Conservation (phyloP, 1,140 invertebrate genomes). For the Physella acuta region DNA sequence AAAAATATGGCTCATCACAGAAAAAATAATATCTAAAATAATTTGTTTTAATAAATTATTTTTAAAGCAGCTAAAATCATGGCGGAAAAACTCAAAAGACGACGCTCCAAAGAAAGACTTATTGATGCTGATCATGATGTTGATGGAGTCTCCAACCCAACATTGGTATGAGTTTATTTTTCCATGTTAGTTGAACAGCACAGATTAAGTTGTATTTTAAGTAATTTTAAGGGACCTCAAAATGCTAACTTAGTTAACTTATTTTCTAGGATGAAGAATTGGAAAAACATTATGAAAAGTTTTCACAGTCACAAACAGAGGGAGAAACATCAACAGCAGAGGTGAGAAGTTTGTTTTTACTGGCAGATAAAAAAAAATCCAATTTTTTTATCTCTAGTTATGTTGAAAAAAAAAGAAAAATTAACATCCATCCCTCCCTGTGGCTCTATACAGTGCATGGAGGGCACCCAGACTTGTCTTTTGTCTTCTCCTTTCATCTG, state of each 20-base stretch:
- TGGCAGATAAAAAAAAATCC: no score
- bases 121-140: conserved; percentile 24
- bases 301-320: conserved; percentile 30
- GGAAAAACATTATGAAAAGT: conserved; percentile 26
- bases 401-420: no score
- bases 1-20: no score
- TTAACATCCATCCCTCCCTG: no score
- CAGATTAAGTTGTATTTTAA: not conserved
- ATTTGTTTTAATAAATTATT: no score
- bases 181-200: not conserved
- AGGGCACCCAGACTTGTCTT: no score
- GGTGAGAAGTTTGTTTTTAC: conserved; percentile 8
- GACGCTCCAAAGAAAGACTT: conserved; percentile 20
- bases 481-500: no score
- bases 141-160: conserved; percentile 30
- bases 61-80: not conserved
- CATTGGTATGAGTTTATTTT: conserved; percentile 15
- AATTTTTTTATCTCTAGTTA: no score
- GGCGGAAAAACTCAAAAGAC: conserved; percentile 17
- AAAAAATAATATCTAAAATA: no score
- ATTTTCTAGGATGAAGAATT: conserved; percentile 27
- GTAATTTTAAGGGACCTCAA: not conserved
- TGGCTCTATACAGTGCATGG: no score
- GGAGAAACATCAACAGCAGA: conserved; percentile 33
- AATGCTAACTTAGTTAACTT: not conserved